These are phyloP conservation scores for Conopomorpha cramerella DNA, from an alignment of 1,140 invertebrate genomes.

Conservation along the genomic window DNA sequence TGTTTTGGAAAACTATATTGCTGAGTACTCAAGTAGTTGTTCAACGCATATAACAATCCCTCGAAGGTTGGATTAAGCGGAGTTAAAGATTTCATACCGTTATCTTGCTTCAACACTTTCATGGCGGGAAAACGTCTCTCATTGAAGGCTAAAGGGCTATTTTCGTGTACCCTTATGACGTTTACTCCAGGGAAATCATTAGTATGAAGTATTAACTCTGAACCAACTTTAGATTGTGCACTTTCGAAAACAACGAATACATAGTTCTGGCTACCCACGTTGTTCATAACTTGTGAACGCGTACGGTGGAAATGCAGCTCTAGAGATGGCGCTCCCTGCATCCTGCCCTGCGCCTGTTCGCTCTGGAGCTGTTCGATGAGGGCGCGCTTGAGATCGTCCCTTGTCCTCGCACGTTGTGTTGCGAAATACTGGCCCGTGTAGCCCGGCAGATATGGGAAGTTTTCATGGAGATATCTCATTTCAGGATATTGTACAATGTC, in stretches of 20 bases:
- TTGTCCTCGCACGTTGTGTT: constrained; percentile 56
- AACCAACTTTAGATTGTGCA: constrained; percentile 60
- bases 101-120: constrained; percentile 42
- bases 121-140: constrained; percentile 64
- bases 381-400: constrained; percentile 59
- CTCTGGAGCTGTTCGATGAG: constrained; percentile 64
- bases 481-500: constrained; percentile 84
- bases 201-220: constrained; percentile 68
- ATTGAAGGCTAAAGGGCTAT: constrained; percentile 56
- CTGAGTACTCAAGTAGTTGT: constrained; percentile 54
- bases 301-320: no score
- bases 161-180: constrained; percentile 61
- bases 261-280: no score
- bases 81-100: constrained; percentile 39
- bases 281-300: no score
- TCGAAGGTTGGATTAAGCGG: constrained; percentile 44
- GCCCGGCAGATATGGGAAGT: no score
- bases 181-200: constrained; percentile 55
- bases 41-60: constrained; percentile 51
- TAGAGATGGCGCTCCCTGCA: constrained; percentile 37
- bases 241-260: constrained; percentile 68
- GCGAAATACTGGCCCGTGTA: no score
- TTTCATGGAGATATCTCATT: constrained; percentile 62
- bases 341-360: constrained; percentile 63
- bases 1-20: constrained; percentile 40